Conservation (phyloP, 2,113 vertebrate species). For the Eptesicus fuscus region DNA sequence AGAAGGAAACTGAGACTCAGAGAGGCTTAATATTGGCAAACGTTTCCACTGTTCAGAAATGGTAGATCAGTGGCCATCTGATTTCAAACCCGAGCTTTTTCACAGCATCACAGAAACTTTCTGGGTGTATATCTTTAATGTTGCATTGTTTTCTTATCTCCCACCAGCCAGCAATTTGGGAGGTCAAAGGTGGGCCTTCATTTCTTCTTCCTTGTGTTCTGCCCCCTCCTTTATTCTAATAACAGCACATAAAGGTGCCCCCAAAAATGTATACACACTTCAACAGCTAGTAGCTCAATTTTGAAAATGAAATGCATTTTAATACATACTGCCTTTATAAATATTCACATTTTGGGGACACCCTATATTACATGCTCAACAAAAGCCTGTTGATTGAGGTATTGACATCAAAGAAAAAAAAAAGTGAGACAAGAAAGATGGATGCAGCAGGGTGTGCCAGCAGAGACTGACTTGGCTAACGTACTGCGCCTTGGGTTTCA, state of each 20-base stretch:
- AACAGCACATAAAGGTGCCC: neutral
- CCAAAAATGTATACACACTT: too few species aligned
- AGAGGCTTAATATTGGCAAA: neutral
- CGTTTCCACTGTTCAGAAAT: neutral
- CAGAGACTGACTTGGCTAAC: conserved; percentile 37
- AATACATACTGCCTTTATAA: too few species aligned
- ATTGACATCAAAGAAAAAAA: neutral
- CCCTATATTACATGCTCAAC: neutral
- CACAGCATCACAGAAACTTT: neutral
- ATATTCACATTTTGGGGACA: too few species aligned
- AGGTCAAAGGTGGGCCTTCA: neutral
- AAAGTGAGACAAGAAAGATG: neutral
- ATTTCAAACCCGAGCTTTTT: neutral
- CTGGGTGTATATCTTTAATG: neutral
- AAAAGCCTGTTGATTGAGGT: neutral
- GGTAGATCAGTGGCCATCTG: neutral
- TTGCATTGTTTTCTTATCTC: neutral
- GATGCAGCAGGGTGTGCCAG: neutral
- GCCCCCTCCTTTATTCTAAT: neutral
- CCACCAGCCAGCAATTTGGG: neutral
- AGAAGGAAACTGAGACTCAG: neutral
- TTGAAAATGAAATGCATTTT: too few species aligned
- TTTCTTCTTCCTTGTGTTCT: neutral
- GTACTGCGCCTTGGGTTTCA: neutral
- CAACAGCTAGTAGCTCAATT: too few species aligned